Evolutionary conservation across 2,888 invertebrate species (phyloP).

Genomic region (Schizaphis graminum): DNA sequence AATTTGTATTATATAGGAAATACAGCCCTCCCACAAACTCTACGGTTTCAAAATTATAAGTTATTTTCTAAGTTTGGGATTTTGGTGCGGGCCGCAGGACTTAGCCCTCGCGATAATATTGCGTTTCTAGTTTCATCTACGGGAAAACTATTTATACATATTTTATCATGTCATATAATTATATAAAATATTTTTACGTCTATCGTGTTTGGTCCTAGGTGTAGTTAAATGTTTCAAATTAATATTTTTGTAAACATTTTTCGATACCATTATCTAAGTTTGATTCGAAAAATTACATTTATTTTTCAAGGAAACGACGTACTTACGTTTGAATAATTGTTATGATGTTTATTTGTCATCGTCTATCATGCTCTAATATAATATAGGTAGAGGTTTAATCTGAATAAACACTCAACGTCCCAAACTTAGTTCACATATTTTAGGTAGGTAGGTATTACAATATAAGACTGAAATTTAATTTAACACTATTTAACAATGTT

Average conservation of each 20-base stretch:
- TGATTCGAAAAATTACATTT: not conserved
- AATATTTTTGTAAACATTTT: not conserved
- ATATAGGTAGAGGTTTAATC: not conserved
- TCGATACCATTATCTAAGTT: not conserved
- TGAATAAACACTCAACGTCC: not conserved
- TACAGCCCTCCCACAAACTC: not conserved
- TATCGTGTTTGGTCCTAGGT: not conserved
- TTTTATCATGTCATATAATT: not conserved
- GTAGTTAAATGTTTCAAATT: not conserved
- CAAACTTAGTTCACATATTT: not conserved
- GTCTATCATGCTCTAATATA: not conserved
- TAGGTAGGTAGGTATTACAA: slow-evolving; percentile 23
- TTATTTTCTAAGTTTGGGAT: not conserved
- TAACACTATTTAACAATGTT: slow-evolving; percentile 43
- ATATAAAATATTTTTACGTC: not conserved
- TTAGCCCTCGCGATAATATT: not conserved
- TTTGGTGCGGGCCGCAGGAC: not conserved
- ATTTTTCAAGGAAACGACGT: not conserved
- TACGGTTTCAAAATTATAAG: not conserved
- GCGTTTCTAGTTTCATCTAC: not conserved
- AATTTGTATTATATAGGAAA: not conserved
- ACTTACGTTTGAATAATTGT: not conserved
- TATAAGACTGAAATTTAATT: slow-evolving; percentile 53
- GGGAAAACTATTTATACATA: not conserved
- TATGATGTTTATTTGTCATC: not conserved